Evolutionary conservation across 2,888 invertebrate genomes (phyloP).

Genomic region (Brachypalpus laphriformis): DNA sequence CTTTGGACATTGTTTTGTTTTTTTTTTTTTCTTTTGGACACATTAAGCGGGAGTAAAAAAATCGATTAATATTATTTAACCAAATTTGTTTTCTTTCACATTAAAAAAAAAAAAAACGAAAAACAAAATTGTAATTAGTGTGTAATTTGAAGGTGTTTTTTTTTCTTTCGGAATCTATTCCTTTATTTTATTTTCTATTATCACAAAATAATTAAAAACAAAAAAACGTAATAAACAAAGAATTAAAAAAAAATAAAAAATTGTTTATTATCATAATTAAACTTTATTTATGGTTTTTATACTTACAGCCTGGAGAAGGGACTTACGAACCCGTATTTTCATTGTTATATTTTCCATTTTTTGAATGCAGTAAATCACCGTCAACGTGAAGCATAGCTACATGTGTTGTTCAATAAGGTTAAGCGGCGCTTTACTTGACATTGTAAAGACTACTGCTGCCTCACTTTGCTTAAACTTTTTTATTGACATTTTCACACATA

Average conservation of each 20-base stretch:
- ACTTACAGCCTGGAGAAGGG: too few species aligned
- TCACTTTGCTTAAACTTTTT: too few species aligned
- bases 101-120: slow-evolving; percentile 20
- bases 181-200: slow-evolving; percentile 73
- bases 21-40: slow-evolving; percentile 20
- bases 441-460: too few species aligned
- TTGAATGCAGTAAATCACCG: too few species aligned
- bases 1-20: too few species aligned
- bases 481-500: too few species aligned
- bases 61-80: slow-evolving; percentile 35
- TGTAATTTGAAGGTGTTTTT: slow-evolving; percentile 66
- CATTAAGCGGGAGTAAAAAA: slow-evolving; percentile 44
- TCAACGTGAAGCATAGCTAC: too few species aligned
- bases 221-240: slow-evolving; percentile 66
- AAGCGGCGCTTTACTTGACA: too few species aligned
- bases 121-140: slow-evolving; percentile 52
- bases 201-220: slow-evolving; percentile 61
- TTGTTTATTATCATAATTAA: neutral
- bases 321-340: too few species aligned
- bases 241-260: slow-evolving; percentile 48
- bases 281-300: too few species aligned
- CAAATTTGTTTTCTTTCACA: slow-evolving; percentile 51
- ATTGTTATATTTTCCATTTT: too few species aligned
- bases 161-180: slow-evolving; percentile 68
- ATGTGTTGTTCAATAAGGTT: too few species aligned